Base-by-base conservation (phyloP, 2,113 vertebrate genomes). In the cattle (Bos taurus) region DNA sequence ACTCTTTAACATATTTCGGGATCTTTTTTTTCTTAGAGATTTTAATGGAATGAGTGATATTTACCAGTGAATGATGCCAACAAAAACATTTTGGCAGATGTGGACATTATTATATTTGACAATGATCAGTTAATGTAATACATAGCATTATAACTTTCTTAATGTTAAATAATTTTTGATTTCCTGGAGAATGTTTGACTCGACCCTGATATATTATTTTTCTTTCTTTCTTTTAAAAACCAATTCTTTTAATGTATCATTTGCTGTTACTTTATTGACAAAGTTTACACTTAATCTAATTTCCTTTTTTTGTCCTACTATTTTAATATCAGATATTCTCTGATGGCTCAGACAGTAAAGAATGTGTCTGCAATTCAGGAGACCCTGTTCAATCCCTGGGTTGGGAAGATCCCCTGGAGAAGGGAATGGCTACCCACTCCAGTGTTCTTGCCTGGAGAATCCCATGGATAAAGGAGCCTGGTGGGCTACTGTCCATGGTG, bases 11-110 rank as follows among this genome's bases (percentile, higher is more conserved):
- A 19, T 78, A 56, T 91, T 87, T 84, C 46, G 30, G 40, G 81
- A 64, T 33, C 80, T 95, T 92, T 90, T 86, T 90, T 52, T 28
- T 33, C n/a, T 94, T 83, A 95, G 60, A 84, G 43, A 92, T 94
- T 95, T 96, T 95, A 95, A 33, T 93, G 21, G n/a, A 54, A 50
- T 59, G 36, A 2, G 74, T 85, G 19, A 52, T 74, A n/a, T 33
- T 89, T 91, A 28, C n/a, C n/a, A 57, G 10, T 60, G 74, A 78
- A 30, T 64, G 74, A 64, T 77, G 36, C 19, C 43, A 94, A 17
- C 60, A 84, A 62, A n/a, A 62, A n/a, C 81, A 89, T 64, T 78
- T 92, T 92, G 71, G n/a, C 86, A 64, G 36, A 46, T 89, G 28
- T 83, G 86, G 64, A 25, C 30, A 46, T n/a, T 46, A 28, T 62